A percentile compares a stretch with the other conserved stretches of the same genome.
Conservation (phyloP, 2,113 vertebrate species). For the Drymodes brunneopygia region DNA sequence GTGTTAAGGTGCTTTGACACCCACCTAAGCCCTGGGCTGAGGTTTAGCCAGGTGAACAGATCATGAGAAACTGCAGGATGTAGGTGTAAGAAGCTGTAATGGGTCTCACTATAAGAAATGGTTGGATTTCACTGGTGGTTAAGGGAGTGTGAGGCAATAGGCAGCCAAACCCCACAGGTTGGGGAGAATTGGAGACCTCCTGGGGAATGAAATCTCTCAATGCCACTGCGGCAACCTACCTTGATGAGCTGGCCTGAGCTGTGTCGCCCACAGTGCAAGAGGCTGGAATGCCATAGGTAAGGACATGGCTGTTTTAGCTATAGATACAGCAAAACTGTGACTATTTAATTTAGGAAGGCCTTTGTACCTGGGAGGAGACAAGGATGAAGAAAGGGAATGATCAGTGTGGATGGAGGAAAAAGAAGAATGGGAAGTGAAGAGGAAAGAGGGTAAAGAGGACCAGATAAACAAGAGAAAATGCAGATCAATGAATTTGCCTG, state of each 20-base stretch:
- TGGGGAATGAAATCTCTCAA: neutral
- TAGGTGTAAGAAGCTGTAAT: neutral
- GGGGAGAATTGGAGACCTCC: neutral
- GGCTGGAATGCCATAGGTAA: neutral
- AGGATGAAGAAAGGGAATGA: neutral
- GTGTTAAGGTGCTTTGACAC: neutral
- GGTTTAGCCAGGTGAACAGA: neutral
- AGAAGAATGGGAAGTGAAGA: neutral
- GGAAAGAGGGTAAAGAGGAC: neutral
- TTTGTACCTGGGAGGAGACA: neutral
- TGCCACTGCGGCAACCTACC: too few species aligned
- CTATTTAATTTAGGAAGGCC: neutral
- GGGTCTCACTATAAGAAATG: rapidly evolving
- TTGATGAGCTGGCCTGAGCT: neutral
- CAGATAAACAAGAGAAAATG: neutral
- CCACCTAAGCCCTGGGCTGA: neutral
- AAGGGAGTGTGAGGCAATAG: rapidly evolving
- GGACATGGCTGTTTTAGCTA: neutral
- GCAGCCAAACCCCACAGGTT: neutral
- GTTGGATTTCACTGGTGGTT: neutral
- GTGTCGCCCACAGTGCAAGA: rapidly evolving
- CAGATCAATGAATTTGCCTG: neutral
- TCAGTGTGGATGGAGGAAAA: neutral
- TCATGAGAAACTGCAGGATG: neutral
- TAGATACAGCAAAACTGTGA: neutral